Percentiles rank a stretch among this genome's conserved stretches.
phyloP scores from a whole-genome alignment of 2,113 vertebrate species.

The Rhadina sibilatrix region DNA sequence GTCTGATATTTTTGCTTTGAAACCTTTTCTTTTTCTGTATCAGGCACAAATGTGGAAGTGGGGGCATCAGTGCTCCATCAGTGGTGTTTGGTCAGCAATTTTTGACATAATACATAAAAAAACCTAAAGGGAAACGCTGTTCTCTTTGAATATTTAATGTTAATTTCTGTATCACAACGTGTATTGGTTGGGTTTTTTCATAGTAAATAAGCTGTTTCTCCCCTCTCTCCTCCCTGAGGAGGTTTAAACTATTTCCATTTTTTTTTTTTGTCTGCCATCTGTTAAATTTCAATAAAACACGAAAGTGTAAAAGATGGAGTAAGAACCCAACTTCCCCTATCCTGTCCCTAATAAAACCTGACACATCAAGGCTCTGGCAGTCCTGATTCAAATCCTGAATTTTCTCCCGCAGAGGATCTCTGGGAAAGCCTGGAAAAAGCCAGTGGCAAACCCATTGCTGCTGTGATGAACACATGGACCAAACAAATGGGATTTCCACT shows the following conservation, averaged over 20 bases:
- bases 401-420: constrained; percentile 85
- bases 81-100: neutral
- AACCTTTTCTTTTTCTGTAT: neutral
- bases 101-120: neutral
- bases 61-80: neutral
- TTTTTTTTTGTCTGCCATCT: neutral
- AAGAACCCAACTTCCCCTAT: neutral
- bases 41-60: neutral
- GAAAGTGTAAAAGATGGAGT: neutral
- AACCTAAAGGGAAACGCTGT: neutral
- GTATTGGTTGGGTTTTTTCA: neutral
- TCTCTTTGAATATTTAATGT: neutral
- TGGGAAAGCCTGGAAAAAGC: constrained; percentile 95
- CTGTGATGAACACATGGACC: constrained; percentile 97
- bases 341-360: neutral
- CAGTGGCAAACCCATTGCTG: constrained; percentile 93
- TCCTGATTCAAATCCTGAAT: neutral
- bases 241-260: neutral
- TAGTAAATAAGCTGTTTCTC: neutral
- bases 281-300: neutral
- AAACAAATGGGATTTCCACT: constrained; percentile 98
- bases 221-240: too few species aligned
- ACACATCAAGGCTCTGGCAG: neutral
- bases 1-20: neutral
- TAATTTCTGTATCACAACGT: neutral